These are phyloP conservation scores for Stictocephala bisonia DNA, from an alignment of 2,888 invertebrate species.

Conservation along the genomic window DNA sequence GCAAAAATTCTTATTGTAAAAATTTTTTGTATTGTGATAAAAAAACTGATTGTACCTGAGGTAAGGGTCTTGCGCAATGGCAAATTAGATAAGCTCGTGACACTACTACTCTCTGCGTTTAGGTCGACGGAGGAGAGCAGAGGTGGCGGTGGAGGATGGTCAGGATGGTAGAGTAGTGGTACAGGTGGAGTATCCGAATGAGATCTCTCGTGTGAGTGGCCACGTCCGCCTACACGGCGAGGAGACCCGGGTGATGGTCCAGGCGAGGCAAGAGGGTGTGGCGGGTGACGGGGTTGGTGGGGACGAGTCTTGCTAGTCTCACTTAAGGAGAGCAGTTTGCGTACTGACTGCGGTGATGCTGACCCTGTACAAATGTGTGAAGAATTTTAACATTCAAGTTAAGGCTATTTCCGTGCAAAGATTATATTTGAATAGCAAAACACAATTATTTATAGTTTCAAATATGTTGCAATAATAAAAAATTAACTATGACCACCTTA, in stretches of 20 bases:
- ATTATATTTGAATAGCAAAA: too few relatives aligned
- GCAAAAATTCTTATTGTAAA: too few relatives aligned
- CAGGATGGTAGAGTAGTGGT: slow-evolving; percentile 45
- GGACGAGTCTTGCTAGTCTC: slow-evolving; percentile 90
- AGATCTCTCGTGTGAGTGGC: slow-evolving; percentile 78
- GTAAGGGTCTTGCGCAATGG: slow-evolving; percentile 85
- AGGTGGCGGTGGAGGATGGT: slow-evolving; percentile 61
- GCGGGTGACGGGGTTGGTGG: slow-evolving; percentile 66
- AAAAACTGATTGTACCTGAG: slow-evolving; percentile 76
- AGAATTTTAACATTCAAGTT: too few relatives aligned
- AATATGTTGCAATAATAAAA: too few relatives aligned
- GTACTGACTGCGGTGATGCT: slow-evolving; percentile 96
- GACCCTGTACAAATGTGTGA: too few relatives aligned
- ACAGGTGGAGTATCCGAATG: slow-evolving; percentile 78
- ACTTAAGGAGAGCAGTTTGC: slow-evolving; percentile 92
- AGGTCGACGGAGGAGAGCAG: slow-evolving; percentile 78
- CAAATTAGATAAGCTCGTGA: slow-evolving; percentile 91
- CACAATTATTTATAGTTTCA: too few relatives aligned
- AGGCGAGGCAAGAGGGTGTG: slow-evolving; percentile 56
- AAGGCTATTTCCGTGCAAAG: too few relatives aligned
- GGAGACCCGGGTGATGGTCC: slow-evolving; percentile 61
- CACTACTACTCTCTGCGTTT: slow-evolving; percentile 95
- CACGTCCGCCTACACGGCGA: slow-evolving; percentile 64
- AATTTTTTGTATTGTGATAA: too few relatives aligned
- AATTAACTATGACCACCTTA: too few relatives aligned